A percentile compares a stretch with the other conserved stretches of the same genome.
Evolutionary conservation across 1,140 invertebrate genomes (phyloP).

Genomic region (Mizuhopecten yessoensis): DNA sequence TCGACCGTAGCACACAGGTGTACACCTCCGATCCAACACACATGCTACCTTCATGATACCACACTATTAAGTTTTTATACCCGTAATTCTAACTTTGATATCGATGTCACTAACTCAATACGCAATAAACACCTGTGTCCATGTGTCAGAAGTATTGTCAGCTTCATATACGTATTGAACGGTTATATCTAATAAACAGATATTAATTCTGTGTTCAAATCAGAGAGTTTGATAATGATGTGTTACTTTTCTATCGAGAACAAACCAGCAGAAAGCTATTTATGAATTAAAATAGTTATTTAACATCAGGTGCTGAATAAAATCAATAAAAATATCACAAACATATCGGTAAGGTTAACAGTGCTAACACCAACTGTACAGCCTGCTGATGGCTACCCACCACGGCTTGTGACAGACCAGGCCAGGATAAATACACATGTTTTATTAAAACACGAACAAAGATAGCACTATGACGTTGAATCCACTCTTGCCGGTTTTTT

Average conservation of each 20-base stretch:
- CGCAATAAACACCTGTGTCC: constrained; percentile 8
- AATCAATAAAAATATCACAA: neutral
- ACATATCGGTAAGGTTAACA: neutral
- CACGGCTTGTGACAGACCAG: neutral
- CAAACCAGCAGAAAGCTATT: too few relatives aligned
- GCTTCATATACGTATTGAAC: neutral
- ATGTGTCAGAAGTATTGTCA: neutral
- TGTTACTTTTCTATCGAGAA: too few relatives aligned
- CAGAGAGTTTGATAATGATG: too few relatives aligned
- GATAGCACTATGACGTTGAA: neutral
- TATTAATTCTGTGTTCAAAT: too few relatives aligned
- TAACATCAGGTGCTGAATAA: too few relatives aligned
- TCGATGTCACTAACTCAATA: constrained; percentile 19
- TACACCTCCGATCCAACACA: constrained; percentile 37
- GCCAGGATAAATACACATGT: neutral
- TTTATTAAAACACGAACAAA: too few relatives aligned
- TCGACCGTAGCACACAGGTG: constrained; percentile 22
- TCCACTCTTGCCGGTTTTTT: neutral
- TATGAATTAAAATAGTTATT: too few relatives aligned
- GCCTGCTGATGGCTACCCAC: neutral
- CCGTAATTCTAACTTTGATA: constrained; percentile 28
- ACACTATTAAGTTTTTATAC: constrained; percentile 35
- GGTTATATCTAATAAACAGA: too few relatives aligned
- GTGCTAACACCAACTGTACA: neutral
- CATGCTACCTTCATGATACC: neutral